These are phyloP conservation scores for Phaethon lepturus DNA, from an alignment of 2,113 vertebrate species.

Conservation along the genomic window DNA sequence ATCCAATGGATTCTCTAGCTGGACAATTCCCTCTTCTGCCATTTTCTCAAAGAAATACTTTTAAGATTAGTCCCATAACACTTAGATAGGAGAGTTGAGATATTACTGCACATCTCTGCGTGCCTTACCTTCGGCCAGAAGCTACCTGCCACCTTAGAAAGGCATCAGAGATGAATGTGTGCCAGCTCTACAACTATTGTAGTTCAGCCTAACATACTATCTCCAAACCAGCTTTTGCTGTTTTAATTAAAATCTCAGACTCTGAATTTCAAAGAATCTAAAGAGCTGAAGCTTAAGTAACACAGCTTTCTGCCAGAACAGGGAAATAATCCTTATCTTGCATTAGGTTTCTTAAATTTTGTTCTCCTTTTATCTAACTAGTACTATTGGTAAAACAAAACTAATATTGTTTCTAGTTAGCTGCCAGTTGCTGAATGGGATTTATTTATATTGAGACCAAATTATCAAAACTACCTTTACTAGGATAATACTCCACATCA, in stretches of 20 bases:
- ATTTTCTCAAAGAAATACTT: not conserved
- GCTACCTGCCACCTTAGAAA: not conserved
- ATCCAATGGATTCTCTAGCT: not conserved
- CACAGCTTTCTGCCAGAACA: not conserved
- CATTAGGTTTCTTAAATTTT: not conserved
- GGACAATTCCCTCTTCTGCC: not conserved
- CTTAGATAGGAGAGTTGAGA: rapidly evolving
- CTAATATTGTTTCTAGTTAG: not conserved
- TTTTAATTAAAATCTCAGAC: not conserved
- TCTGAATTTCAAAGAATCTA: not conserved
- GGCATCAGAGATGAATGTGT: not conserved
- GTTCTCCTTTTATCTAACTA: not conserved
- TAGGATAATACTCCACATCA: not conserved
- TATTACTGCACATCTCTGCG: rapidly evolving
- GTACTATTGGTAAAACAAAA: not conserved
- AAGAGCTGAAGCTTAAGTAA: not conserved
- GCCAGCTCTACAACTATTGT: not conserved
- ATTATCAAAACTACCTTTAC: not conserved
- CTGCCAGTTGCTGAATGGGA: not conserved
- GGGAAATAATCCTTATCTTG: not conserved
- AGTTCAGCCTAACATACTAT: not conserved
- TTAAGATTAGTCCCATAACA: not conserved
- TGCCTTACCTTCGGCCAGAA: not conserved
- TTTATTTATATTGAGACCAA: not conserved
- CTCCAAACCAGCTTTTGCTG: not conserved